Base-by-base conservation (phyloP, 2,888 invertebrate species). In the Pantelozetes paolii region DNA sequence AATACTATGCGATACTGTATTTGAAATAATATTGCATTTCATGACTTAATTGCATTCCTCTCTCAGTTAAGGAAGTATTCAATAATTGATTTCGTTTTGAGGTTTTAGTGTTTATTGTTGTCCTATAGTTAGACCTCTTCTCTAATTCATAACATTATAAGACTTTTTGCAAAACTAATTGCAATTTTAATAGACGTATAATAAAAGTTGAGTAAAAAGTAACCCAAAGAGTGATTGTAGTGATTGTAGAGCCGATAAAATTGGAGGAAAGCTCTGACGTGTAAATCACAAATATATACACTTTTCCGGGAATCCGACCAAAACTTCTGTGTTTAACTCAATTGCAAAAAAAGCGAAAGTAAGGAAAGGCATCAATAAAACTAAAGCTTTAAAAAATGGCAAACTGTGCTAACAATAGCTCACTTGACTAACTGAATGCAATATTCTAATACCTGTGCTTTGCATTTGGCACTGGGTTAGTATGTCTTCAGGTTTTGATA, bases 41-140 rank as follows among this genome's bases (percentile, higher is more conserved):
- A 57, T 26, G 26, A 26, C 57, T 57, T 57, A 57, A 57, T 57
- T 57, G 57, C 57, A 57, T 57, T 57, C 57, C 57, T 8, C 20
- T 57, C 57, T 26, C 3, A 26, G 50, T 50, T 50, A 50, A 50
- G 50, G 50, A 50, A 26, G n/a, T n/a, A n/a, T n/a, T n/a, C n/a
- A n/a, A 20, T 57, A 57, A 57, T 57, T 3, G 57, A 57, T 57
- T 26, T 28, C 15, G 11, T 26, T 20, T 57, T 57, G 13, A 57
- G 26, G 57, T 57, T 57, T 57, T 57, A 9, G 6, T 57, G 13
- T 26, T 26, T 57, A 26, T 57, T 57, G 50, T 57, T 28, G 26
- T 57, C 57, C 57, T 57, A 57, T 57, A 57, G 8, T 50, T 50
- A 13, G 6, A 6, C 18, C 11, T 18, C 26, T 13, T 28, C 26